Evolutionary conservation across 2,888 invertebrate genomes (phyloP).

Genomic region (Hylaea fasciaria): DNA sequence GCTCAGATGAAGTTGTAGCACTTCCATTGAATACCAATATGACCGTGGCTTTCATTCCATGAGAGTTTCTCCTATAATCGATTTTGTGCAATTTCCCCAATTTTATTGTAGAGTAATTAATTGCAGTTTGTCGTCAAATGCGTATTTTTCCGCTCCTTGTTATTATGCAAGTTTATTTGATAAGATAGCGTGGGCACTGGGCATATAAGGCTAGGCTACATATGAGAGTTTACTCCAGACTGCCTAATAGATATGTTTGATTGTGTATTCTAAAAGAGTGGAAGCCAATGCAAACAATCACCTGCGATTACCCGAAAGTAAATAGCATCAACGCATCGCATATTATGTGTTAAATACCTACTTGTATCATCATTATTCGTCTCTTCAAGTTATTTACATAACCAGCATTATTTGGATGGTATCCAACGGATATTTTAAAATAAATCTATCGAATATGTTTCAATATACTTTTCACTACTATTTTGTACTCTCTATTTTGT

Average conservation of each 20-base stretch:
- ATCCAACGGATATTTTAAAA: constrained; percentile 59
- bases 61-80: constrained; percentile 24
- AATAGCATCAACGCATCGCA: too few species aligned
- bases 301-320: too few species aligned
- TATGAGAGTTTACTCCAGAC: not conserved
- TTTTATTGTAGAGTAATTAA: constrained; percentile 26
- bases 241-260: not conserved
- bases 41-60: constrained; percentile 16
- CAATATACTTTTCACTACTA: not conserved
- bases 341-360: too few species aligned
- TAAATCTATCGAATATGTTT: constrained; percentile 40
- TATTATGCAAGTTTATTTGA: constrained; percentile 8
- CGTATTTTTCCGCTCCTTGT: constrained; percentile 28
- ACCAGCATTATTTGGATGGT: constrained; percentile 50
- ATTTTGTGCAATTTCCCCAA: constrained; percentile 11
- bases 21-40: constrained; percentile 28
- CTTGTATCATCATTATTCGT: too few species aligned
- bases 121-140: constrained; percentile 7
- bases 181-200: constrained; percentile 33
- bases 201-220: constrained; percentile 10
- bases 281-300: too few species aligned
- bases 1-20: constrained; percentile 32
- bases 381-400: constrained; percentile 36
- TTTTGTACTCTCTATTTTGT: not conserved
- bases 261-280: too few species aligned